A percentile compares a stretch with the other conserved stretches of the same genome.
These are phyloP conservation scores for Archocentrus centrarchus DNA, from an alignment of 2,113 vertebrate genomes.

Conservation along the genomic window DNA sequence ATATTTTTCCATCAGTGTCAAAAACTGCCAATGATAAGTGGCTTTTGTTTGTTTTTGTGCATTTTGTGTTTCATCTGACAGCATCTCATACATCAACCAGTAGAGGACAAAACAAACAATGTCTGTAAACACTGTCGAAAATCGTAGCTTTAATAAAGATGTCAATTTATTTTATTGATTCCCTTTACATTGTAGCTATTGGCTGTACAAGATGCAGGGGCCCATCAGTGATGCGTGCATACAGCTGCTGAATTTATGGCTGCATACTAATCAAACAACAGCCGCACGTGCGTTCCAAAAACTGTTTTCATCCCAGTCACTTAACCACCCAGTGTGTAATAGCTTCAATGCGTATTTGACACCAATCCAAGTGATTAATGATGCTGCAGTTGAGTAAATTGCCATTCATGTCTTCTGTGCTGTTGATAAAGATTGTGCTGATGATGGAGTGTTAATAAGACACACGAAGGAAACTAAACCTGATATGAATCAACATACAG, in stretches of 20 bases:
- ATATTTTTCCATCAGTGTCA: conserved; percentile 11
- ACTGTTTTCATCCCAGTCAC: conserved; percentile 51
- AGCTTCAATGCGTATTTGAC: conserved; percentile 17
- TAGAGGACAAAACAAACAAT: conserved; percentile 27
- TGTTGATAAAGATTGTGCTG: conserved; percentile 44
- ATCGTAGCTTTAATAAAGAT: conserved; percentile 60
- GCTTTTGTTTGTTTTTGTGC: conserved; percentile 9
- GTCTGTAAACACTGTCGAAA: conserved; percentile 42
- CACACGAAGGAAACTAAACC: conserved; percentile 18
- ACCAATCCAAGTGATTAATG: conserved; percentile 62
- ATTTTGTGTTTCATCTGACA: conserved; percentile 11
- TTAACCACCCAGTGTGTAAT: conserved; percentile 57
- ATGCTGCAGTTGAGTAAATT: conserved; percentile 51
- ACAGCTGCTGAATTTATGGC: conserved; percentile 55
- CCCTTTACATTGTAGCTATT: conserved; percentile 43
- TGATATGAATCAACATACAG: conserved; percentile 39
- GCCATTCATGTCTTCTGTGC: conserved; percentile 62
- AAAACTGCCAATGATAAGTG: neutral
- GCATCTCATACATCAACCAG: conserved; percentile 31
- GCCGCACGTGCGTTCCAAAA: conserved; percentile 48
- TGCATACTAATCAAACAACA: conserved; percentile 59
- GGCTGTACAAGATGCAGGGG: conserved; percentile 23
- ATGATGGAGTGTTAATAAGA: conserved; percentile 58
- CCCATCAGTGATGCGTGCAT: conserved; percentile 27
- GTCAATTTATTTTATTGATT: conserved; percentile 70